These are phyloP conservation scores for Macroglossus sobrinus DNA, from an alignment of 2,113 vertebrate species.

Conservation along the genomic window DNA sequence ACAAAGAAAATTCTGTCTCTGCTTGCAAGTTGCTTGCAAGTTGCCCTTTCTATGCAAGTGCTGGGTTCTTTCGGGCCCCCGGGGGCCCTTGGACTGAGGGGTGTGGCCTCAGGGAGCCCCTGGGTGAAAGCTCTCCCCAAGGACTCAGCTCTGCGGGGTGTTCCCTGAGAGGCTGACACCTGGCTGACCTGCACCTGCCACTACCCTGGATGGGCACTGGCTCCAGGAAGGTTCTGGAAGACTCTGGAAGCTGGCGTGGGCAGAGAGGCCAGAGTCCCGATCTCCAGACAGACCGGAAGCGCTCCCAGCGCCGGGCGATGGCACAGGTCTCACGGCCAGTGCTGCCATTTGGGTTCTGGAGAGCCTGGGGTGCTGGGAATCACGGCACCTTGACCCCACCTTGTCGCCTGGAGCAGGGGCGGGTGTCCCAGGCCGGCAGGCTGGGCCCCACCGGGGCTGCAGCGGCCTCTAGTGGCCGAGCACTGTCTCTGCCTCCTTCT, in stretches of 20 bases:
- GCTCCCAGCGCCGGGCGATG: accelerated
- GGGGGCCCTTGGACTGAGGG: too few species aligned
- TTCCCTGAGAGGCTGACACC: neutral
- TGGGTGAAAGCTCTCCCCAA: neutral
- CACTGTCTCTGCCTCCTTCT: neutral
- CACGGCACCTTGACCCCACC: accelerated
- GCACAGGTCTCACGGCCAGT: neutral
- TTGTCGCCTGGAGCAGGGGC: accelerated
- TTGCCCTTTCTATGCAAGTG: neutral
- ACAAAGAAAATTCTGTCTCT: neutral
- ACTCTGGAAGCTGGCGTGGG: neutral
- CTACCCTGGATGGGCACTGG: neutral
- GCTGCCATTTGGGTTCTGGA: neutral
- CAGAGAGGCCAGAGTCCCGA: neutral
- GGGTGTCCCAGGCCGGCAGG: accelerated
- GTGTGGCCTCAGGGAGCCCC: neutral
- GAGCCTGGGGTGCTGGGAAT: too few species aligned
- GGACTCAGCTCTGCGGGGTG: accelerated
- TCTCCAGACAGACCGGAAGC: neutral
- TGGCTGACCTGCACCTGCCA: accelerated
- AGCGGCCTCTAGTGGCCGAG: slow-evolving; percentile 64
- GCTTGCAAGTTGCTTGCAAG: neutral
- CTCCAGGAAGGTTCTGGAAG: neutral
- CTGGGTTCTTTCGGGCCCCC: neutral
- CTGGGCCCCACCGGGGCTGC: neutral